phyloP scores from a whole-genome alignment of 2,888 invertebrate species.

The Cryptosula pallasiana region DNA sequence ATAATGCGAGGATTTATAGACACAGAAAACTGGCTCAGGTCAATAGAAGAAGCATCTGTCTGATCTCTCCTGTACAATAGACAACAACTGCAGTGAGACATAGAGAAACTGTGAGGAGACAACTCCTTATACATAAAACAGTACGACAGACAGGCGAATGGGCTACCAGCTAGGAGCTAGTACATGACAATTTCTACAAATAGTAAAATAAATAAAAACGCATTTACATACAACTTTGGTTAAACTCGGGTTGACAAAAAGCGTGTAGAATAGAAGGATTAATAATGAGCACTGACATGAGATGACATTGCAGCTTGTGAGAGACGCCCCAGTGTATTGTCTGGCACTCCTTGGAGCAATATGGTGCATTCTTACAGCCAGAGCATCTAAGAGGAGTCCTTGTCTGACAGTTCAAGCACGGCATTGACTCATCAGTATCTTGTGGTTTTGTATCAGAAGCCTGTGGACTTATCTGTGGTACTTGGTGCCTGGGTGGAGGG shows the following conservation, averaged over 20 bases:
- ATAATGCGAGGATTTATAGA: neutral
- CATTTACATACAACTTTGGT: no score
- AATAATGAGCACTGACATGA: neutral
- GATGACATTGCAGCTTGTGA: neutral
- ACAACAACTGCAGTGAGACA: no score
- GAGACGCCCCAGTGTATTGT: neutral
- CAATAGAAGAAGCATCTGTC: neutral
- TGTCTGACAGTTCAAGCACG: neutral
- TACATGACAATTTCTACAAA: no score
- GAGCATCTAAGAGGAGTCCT: neutral
- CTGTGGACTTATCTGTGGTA: neutral
- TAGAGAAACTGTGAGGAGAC: no score
- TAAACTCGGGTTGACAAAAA: no score
- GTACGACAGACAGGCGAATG: no score
- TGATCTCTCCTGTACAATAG: no score
- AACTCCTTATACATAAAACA: no score
- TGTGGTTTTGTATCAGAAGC: neutral
- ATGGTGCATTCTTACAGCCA: neutral
- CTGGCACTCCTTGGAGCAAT: neutral
- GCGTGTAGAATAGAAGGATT: no score
- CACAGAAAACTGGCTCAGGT: neutral
- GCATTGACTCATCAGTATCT: neutral
- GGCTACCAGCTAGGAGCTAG: no score
- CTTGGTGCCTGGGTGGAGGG: neutral
- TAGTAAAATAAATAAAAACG: no score